Conservation (phyloP, 2,888 invertebrate species). For the Rotaria magnacalcarata region DNA sequence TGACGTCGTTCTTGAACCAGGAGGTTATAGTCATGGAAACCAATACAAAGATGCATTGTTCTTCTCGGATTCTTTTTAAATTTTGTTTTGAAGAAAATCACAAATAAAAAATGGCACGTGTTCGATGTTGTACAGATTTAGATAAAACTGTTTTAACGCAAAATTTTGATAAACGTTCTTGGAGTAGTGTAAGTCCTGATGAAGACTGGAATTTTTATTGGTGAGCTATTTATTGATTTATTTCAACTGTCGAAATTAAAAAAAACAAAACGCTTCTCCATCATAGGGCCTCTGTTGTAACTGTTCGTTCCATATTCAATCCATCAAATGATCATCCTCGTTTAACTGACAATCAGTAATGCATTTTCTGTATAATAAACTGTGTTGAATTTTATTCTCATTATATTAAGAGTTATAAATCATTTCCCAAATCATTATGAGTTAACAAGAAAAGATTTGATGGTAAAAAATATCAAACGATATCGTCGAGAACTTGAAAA, state of each 20-base stretch:
- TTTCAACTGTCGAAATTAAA: too few species aligned
- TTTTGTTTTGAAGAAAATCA: background rate
- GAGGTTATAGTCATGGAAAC: constrained; percentile 18
- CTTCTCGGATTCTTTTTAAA: background rate
- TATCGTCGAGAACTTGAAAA: constrained; percentile 86
- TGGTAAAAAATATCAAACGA: constrained; percentile 89
- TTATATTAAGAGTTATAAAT: constrained; percentile 71
- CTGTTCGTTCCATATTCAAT: constrained; percentile 43
- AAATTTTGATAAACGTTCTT: constrained; percentile 85
- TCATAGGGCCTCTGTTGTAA: constrained; percentile 41
- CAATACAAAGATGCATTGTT: background rate
- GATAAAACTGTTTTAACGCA: constrained; percentile 86
- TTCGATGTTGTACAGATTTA: constrained; percentile 69
- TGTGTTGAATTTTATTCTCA: background rate
- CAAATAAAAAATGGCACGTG: constrained; percentile 43
- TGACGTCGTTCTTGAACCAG: background rate
- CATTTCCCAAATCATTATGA: constrained; percentile 95
- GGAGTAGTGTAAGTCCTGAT: constrained; percentile 78
- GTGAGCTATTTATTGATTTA: constrained; percentile 53
- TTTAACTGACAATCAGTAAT: constrained; percentile 44
- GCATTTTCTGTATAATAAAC: background rate
- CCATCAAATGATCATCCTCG: constrained; percentile 40
- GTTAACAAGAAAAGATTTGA: constrained; percentile 84
- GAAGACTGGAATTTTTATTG: constrained; percentile 95
- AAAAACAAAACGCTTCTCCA: background rate